A percentile compares a stretch with the other conserved stretches of the same genome.
Evolutionary conservation across 2,888 invertebrate genomes (phyloP).

Genomic region (Plagodis dolabraria): DNA sequence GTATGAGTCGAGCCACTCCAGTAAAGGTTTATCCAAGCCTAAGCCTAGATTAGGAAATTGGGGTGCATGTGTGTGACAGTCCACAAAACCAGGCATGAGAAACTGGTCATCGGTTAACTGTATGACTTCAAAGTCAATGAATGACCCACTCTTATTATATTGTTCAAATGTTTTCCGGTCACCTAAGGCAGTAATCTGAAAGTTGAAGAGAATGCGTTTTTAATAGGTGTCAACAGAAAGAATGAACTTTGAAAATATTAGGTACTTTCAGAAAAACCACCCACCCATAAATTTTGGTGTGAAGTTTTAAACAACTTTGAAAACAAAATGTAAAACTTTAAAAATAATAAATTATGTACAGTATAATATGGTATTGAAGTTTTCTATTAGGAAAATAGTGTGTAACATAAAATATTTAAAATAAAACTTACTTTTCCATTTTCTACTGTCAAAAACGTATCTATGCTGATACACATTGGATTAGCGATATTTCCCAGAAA

Average conservation of each 20-base stretch:
- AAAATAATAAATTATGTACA: no score
- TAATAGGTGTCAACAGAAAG: no score
- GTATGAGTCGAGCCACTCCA: slow-evolving; percentile 94
- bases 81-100: slow-evolving; percentile 94
- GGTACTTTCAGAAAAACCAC: no score
- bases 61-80: slow-evolving; percentile 95
- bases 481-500: slow-evolving; percentile 65
- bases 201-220: slow-evolving; percentile 3
- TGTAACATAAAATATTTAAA: no score
- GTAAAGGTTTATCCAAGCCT: slow-evolving; percentile 90
- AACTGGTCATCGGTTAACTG: slow-evolving; percentile 83
- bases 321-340: no score
- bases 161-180: slow-evolving; percentile 49
- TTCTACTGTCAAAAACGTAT: slow-evolving; percentile 84
- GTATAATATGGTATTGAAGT: no score
- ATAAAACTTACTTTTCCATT: slow-evolving; percentile 86
- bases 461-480: slow-evolving; percentile 33
- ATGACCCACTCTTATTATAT: slow-evolving; percentile 42
- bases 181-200: slow-evolving; percentile 63
- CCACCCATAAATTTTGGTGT: no score
- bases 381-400: no score
- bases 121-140: slow-evolving; percentile 48
- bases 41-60: slow-evolving; percentile 95
- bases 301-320: no score
- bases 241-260: no score